Conservation (phyloP, 2,797 vertebrate genomes). For the Clarias pachynema region DNA sequence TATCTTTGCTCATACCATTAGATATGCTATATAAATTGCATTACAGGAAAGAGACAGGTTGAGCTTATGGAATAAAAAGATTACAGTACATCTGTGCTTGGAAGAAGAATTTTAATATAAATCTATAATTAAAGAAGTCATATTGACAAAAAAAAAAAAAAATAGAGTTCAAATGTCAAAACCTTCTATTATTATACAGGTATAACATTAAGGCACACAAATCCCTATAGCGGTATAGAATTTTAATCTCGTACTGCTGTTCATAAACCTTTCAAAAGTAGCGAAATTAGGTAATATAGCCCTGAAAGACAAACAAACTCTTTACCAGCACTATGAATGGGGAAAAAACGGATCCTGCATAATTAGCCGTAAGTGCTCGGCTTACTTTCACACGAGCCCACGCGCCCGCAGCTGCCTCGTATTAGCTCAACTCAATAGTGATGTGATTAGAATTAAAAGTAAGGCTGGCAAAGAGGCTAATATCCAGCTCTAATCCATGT, state of each 20-base stretch:
- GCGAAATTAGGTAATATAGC: background rate
- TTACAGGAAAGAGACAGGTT: background rate
- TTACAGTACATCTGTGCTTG: background rate
- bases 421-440: constrained; percentile 6
- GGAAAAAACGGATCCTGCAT: background rate
- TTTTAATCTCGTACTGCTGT: background rate
- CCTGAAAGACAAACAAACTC: background rate
- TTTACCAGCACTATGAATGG: background rate
- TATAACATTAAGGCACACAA: no score
- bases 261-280: background rate
- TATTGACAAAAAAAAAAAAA: no score
- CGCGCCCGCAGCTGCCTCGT: background rate
- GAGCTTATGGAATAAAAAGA: background rate
- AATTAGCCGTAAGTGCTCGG: background rate
- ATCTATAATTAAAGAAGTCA: background rate
- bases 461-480: background rate
- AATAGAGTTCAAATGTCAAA: no score
- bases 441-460: constrained; percentile 22
- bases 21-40: background rate
- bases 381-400: background rate
- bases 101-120: background rate
- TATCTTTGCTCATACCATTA: no score
- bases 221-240: no score
- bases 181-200: no score
- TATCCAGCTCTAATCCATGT: background rate